A percentile compares a stretch with the other conserved stretches of the same genome.
Evolutionary conservation across 1,140 invertebrate species (phyloP).

Genomic region (Diorhabda elongata): DNA sequence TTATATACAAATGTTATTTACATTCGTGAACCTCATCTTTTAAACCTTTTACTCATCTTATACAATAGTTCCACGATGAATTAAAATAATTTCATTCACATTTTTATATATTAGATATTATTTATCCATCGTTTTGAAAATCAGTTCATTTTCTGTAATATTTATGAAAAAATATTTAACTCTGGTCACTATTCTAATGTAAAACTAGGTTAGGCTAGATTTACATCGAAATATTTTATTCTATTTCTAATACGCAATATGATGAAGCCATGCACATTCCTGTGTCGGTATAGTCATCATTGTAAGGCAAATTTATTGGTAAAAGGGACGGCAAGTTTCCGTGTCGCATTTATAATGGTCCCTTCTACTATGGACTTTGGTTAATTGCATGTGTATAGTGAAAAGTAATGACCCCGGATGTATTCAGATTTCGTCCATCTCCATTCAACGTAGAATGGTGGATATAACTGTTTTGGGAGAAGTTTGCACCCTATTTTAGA

Average conservation of each 20-base stretch:
- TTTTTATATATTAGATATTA: too few relatives aligned
- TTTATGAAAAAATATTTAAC: too few relatives aligned
- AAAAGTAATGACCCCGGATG: background rate
- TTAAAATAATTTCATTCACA: too few relatives aligned
- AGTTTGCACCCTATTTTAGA: background rate
- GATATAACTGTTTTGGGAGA: background rate
- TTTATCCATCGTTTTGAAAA: too few relatives aligned
- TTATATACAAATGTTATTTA: too few relatives aligned
- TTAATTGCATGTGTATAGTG: slow-evolving; percentile 2
- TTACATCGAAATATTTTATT: background rate
- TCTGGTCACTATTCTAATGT: background rate
- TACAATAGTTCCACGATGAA: too few relatives aligned
- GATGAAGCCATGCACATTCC: slow-evolving; percentile 1
- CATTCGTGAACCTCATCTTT: too few relatives aligned
- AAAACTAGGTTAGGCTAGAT: slow-evolving; percentile 2
- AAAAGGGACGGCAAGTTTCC: background rate
- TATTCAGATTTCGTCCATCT: slow-evolving; percentile 2
- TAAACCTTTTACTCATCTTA: too few relatives aligned
- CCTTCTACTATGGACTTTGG: slow-evolving; percentile 1
- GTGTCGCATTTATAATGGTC: slow-evolving; percentile 1
- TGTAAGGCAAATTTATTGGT: background rate
- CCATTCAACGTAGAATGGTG: background rate
- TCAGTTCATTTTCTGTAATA: too few relatives aligned
- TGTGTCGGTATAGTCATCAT: background rate
- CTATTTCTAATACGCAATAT: background rate